Percentiles rank a stretch among this genome's conserved stretches.
Conservation (phyloP, 1,140 invertebrate genomes). For the Polyergus mexicanus region DNA sequence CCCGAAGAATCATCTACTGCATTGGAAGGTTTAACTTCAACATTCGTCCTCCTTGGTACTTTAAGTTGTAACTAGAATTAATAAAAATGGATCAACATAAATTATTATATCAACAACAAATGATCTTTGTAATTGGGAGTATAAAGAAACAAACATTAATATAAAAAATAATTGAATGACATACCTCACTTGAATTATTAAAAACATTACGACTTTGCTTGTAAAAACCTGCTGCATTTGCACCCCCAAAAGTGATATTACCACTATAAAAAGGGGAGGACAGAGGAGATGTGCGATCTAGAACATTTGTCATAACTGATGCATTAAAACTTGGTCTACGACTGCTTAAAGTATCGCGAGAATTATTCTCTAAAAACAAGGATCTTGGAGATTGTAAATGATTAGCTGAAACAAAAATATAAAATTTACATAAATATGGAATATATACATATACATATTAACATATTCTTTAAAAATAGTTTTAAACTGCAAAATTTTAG, state of each 20-base stretch:
- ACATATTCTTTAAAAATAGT: not conserved
- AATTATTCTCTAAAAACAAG: slow-evolving; percentile 80
- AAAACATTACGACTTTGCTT: slow-evolving; percentile 85
- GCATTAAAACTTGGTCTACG: slow-evolving; percentile 88
- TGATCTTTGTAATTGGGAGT: not conserved
- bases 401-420: slow-evolving; percentile 75
- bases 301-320: slow-evolving; percentile 85
- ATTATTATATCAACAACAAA: slow-evolving; percentile 12
- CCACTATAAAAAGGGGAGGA: slow-evolving; percentile 93
- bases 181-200: slow-evolving; percentile 76
- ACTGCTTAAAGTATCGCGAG: slow-evolving; percentile 84
- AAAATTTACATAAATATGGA: not conserved
- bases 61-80: slow-evolving; percentile 79
- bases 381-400: slow-evolving; percentile 82
- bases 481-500: not conserved
- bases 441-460: not conserved
- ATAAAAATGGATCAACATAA: slow-evolving; percentile 19
- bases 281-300: slow-evolving; percentile 77
- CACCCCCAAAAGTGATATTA: slow-evolving; percentile 93
- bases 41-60: slow-evolving; percentile 81
- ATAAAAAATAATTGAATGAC: slow-evolving; percentile 24
- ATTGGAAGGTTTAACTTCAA: slow-evolving; percentile 86
- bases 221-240: slow-evolving; percentile 88
- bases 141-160: not conserved
- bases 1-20: slow-evolving; percentile 77